Evolutionary conservation across 2,113 vertebrate species (phyloP), one percentile per base, ranked within the genome.

Genomic region (Passer montanus): DNA sequence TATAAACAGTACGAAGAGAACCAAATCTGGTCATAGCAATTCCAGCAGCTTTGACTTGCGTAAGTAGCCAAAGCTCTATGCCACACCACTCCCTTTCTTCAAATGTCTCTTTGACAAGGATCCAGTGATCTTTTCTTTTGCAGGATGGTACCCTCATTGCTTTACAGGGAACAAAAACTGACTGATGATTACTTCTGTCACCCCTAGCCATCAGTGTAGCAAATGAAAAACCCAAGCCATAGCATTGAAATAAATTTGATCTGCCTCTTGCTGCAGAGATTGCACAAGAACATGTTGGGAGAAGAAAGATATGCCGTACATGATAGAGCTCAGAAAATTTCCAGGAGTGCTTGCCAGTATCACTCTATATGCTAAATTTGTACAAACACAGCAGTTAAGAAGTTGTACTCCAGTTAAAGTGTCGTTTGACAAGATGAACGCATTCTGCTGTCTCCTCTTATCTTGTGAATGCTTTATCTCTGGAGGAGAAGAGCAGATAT

Each of bases 311-410:
- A 77, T 28, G 33, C 52, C n/a, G 23, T 59, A 79, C 49, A 79
- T 60, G 30, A 17, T 62, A 43, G 41, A 94, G 41, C 74, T 86
- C 79, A 88, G 82, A 79, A 96, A 69, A 81, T 76, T 96, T 96
- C 69, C 85, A 92, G 58, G 33, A 33, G 49, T 94, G 66, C 77
- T 91, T 91, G 90, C 75, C 79, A 84, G 72, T 89, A 95, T 89
- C 93, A 84, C 87, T 96, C 89, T 87, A 75, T 91, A 96, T 95
- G 87, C 89, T 97, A 97, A 95, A 95, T 93, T 94, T 95, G 91
- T 89, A 97, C 87, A 85, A 97, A 96, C 88, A 94, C 75, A 93
- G 74, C 85, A 92, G 92, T 90, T 94, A 95, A 94, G 89, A 87
- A 95, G 83, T 67, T 89, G 85, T 93, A 95, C 75, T 95, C 74